A percentile compares a stretch with the other conserved stretches of the same genome.
Evolutionary conservation across 2,797 vertebrate species (phyloP).

Genomic region (Yasuhikotakia modesta): DNA sequence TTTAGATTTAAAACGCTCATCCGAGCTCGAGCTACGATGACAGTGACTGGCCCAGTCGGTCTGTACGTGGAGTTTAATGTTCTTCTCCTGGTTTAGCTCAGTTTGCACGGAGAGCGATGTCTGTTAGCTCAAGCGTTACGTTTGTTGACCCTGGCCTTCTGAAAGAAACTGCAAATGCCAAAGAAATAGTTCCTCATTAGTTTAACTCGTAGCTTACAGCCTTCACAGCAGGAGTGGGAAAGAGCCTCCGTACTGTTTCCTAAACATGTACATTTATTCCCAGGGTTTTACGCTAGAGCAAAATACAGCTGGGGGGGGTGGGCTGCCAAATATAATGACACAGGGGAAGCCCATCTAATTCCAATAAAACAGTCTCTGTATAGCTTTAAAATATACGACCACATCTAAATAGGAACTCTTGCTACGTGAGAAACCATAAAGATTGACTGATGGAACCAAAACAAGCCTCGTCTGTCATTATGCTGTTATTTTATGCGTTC

Average conservation of each 20-base stretch:
- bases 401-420: slow-evolving; percentile 20
- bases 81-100: slow-evolving; percentile 32
- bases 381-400: slow-evolving; percentile 39
- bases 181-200: slow-evolving; percentile 54
- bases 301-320: slow-evolving; percentile 6
- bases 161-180: slow-evolving; percentile 53
- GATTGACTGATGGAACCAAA: slow-evolving; percentile 40
- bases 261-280: slow-evolving; percentile 54
- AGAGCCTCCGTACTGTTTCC: too few relatives aligned
- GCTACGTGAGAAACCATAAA: slow-evolving; percentile 35
- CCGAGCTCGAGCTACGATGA: slow-evolving; percentile 13
- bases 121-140: slow-evolving; percentile 39
- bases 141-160: slow-evolving; percentile 48
- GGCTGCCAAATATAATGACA: slow-evolving; percentile 29
- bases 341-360: slow-evolving; percentile 37
- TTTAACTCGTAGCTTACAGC: slow-evolving; percentile 41
- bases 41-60: not conserved
- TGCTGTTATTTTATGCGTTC: slow-evolving; percentile 12
- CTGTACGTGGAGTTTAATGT: slow-evolving; percentile 47
- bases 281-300: slow-evolving; percentile 19
- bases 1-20: slow-evolving; percentile 25
- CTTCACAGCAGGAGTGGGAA: slow-evolving; percentile 39
- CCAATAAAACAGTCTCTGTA: slow-evolving; percentile 26
- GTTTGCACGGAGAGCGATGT: slow-evolving; percentile 46
- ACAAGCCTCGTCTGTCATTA: not conserved